A percentile compares a stretch with the other conserved stretches of the same genome.
phyloP scores from a whole-genome alignment of 2,888 invertebrate species.

The Helleia helle region DNA sequence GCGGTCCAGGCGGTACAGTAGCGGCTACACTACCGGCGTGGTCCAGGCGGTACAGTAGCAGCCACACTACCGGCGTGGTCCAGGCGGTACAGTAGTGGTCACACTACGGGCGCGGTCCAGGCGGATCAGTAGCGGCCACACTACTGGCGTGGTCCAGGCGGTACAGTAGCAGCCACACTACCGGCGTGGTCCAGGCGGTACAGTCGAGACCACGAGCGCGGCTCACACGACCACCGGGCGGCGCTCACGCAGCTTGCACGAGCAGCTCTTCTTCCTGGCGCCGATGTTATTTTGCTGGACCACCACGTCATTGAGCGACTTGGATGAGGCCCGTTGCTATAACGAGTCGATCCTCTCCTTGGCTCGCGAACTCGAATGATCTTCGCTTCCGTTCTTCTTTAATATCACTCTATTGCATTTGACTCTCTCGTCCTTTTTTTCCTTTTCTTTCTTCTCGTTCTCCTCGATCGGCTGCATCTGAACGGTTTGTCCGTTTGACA shows the following conservation, averaged over 20 bases:
- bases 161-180: not conserved
- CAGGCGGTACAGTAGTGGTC: too few relatives aligned
- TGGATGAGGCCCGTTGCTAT: slow-evolving; percentile 59
- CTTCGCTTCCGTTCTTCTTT: slow-evolving; percentile 21
- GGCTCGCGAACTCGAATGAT: slow-evolving; percentile 19
- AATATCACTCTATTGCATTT: slow-evolving; percentile 30
- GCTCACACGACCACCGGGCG: slow-evolving; percentile 23
- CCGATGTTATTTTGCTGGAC: slow-evolving; percentile 11
- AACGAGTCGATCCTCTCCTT: slow-evolving; percentile 42
- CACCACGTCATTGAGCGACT: slow-evolving; percentile 39
- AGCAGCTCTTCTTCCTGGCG: slow-evolving; percentile 10
- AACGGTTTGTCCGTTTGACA: slow-evolving; percentile 46
- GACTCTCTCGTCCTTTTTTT: slow-evolving; percentile 25
- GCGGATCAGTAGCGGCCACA: too few relatives aligned
- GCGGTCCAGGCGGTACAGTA: too few relatives aligned
- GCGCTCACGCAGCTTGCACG: slow-evolving; percentile 12
- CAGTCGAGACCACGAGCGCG: not conserved
- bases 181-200: not conserved
- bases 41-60: too few relatives aligned
- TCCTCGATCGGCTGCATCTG: slow-evolving; percentile 8
- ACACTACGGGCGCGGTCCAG: too few relatives aligned
- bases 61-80: too few relatives aligned
- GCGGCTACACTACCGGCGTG: too few relatives aligned
- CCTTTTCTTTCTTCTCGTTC: slow-evolving; percentile 22
- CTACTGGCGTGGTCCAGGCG: too few relatives aligned